Evolutionary conservation across 2,113 vertebrate species (phyloP).

Genomic region (Pomatostomus ruficeps): DNA sequence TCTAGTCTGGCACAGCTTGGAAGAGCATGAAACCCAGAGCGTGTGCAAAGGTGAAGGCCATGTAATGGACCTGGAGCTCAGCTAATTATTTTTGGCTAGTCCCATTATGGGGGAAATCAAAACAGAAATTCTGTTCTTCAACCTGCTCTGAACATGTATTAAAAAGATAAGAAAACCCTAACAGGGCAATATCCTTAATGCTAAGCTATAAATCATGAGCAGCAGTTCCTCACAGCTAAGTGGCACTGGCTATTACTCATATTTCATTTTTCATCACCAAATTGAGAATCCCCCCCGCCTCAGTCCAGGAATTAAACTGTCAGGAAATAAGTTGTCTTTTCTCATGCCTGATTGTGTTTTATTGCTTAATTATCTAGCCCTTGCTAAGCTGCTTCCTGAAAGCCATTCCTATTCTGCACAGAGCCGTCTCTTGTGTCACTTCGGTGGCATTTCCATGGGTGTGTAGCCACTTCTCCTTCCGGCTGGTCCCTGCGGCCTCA

Average conservation of each 20-base stretch:
- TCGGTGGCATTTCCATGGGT: not conserved
- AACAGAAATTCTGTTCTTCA: conserved; percentile 39
- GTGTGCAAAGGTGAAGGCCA: not conserved
- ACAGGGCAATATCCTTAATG: conserved; percentile 34
- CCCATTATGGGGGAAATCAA: conserved; percentile 4
- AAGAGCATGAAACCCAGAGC: not conserved
- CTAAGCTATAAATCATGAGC: conserved; percentile 5
- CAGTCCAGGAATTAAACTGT: conserved; percentile 15
- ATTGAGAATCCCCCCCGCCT: not conserved
- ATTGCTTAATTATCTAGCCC: conserved; percentile 48
- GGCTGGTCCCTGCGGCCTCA: not conserved
- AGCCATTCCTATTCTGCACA: not conserved
- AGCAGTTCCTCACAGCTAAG: not conserved
- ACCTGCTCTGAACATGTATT: not conserved
- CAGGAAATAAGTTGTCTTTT: conserved; percentile 54
- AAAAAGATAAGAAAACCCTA: conserved; percentile 46
- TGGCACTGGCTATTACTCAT: conserved; percentile 10
- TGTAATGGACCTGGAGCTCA: not conserved
- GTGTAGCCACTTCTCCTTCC: not conserved
- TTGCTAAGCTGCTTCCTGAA: not conserved
- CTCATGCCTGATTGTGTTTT: conserved; percentile 28
- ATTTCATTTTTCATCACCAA: conserved; percentile 51
- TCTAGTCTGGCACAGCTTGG: not conserved
- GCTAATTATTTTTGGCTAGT: conserved; percentile 47
- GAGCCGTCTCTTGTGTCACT: not conserved